These are phyloP conservation scores for Hyposmocoma kahamanoa DNA, from an alignment of 1,140 invertebrate genomes.

Conservation along the genomic window DNA sequence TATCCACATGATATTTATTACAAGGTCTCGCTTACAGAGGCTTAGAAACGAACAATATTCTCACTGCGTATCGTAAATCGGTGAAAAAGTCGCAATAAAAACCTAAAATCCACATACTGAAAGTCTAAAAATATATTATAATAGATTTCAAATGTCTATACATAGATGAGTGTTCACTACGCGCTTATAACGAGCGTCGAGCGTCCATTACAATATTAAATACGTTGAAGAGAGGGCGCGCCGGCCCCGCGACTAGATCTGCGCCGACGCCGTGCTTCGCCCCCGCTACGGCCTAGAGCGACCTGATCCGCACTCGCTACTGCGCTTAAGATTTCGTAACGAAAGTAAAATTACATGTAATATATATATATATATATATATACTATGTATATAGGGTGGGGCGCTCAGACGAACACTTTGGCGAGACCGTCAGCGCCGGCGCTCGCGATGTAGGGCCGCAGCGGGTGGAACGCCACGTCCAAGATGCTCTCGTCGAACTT, in stretches of 20 bases:
- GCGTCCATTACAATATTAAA: constrained; percentile 50
- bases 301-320: too few relatives aligned
- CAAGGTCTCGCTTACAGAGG: constrained; percentile 53
- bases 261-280: not conserved
- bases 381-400: constrained; percentile 24
- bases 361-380: constrained; percentile 26
- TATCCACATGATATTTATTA: constrained; percentile 55
- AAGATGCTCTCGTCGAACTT: constrained; percentile 99
- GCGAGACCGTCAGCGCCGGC: constrained; percentile 98
- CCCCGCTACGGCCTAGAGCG: not conserved
- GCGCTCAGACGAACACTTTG: constrained; percentile 92
- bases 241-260: not conserved
- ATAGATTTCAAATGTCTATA: constrained; percentile 72
- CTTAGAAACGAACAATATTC: constrained; percentile 59
- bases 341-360: constrained; percentile 34
- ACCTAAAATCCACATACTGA: constrained; percentile 69
- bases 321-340: constrained; percentile 34
- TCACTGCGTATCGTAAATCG: constrained; percentile 62
- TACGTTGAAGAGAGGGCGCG: constrained; percentile 31
- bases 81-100: constrained; percentile 69
- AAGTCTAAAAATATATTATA: constrained; percentile 72
- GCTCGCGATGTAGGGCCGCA: constrained; percentile 98
- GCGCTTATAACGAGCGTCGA: constrained; percentile 47
- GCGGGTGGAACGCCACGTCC: constrained; percentile 99
- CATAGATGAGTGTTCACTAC: constrained; percentile 68